Conservation (phyloP, 1,140 invertebrate species). For the Cheumatopsyche charites region DNA sequence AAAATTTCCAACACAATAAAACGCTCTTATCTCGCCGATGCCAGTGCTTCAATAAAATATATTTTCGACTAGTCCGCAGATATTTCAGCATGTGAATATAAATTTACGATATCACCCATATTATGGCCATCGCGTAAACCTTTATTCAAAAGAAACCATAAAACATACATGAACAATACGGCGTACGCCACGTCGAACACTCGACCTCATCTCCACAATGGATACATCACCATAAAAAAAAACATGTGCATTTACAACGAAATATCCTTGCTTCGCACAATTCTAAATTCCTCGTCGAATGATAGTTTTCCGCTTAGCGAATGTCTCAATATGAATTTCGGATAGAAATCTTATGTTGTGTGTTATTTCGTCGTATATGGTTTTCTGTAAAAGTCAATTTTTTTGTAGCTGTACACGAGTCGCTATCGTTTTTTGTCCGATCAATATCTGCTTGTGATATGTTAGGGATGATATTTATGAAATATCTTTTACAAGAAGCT, state of each 20-base stretch:
- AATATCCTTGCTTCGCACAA: slow-evolving; percentile 2
- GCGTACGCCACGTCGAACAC: slow-evolving; percentile 9
- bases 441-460: neutral
- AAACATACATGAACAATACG: slow-evolving; percentile 36
- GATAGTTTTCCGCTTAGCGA: neutral
- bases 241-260: slow-evolving; percentile 17
- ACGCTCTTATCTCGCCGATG: neutral
- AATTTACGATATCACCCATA: slow-evolving; percentile 35
- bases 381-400: neutral
- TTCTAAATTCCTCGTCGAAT: neutral
- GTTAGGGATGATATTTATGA: neutral
- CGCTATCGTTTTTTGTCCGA: neutral
- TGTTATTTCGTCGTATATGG: too few relatives aligned
- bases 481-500: neutral
- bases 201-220: slow-evolving; percentile 24
- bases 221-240: slow-evolving; percentile 31
- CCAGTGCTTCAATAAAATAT: slow-evolving; percentile 22
- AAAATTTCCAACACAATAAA: too few relatives aligned
- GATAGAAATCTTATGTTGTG: too few relatives aligned
- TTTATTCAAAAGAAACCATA: slow-evolving; percentile 37
- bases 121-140: slow-evolving; percentile 39
- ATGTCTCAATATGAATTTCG: neutral
- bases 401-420: neutral
- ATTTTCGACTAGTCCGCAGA: slow-evolving; percentile 30
- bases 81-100: slow-evolving; percentile 35